Conservation (phyloP, 35 echinoderm and acorn worm genomes). For the Heliocidaris tuberculata region DNA sequence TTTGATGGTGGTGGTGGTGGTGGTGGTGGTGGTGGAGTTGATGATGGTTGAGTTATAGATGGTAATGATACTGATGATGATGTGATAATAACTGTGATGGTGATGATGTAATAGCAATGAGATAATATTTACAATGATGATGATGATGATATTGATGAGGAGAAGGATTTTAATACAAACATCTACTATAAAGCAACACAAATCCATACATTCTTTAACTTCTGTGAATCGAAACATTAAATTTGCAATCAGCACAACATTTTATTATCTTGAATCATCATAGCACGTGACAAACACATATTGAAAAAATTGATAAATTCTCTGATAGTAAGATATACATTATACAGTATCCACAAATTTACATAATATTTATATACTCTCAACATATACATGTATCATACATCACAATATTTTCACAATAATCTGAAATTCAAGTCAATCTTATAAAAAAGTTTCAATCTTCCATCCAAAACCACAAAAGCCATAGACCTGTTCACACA, state of each 20-base stretch:
- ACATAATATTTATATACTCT: background rate
- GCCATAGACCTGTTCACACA: too few species aligned
- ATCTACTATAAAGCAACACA: background rate
- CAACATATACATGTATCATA: conserved; percentile 4
- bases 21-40: background rate
- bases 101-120: background rate
- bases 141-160: background rate
- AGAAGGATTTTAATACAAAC: background rate
- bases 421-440: background rate
- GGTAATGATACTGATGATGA: background rate
- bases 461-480: background rate
- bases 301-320: conserved; percentile 31
- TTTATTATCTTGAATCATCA: background rate
- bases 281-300: background rate
- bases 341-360: conserved; percentile 30
- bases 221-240: background rate
- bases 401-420: background rate
- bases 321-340: conserved; percentile 23
- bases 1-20: background rate
- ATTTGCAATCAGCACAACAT: background rate
- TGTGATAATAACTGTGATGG: background rate
- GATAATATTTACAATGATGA: background rate
- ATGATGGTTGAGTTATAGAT: background rate
- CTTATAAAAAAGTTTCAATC: background rate
- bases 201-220: background rate